These are phyloP conservation scores for Solenopsis invicta DNA, from an alignment of 1,140 invertebrate species.

Conservation along the genomic window DNA sequence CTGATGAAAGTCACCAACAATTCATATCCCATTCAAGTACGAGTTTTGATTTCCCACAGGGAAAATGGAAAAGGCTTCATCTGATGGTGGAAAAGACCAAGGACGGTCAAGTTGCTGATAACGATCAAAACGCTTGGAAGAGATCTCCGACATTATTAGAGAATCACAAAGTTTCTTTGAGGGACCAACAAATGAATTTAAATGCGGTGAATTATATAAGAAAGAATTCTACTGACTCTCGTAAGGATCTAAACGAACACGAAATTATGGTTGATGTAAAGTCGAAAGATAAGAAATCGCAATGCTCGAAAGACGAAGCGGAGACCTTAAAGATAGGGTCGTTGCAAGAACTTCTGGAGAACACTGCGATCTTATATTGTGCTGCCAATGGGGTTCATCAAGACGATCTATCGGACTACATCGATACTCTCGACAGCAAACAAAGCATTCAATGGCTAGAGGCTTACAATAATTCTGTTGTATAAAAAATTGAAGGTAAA, in stretches of 20 bases:
- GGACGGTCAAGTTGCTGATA: neutral
- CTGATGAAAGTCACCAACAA: neutral
- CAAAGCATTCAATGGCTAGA: slow-evolving; percentile 80
- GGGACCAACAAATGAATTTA: neutral
- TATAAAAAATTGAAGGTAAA: slow-evolving; percentile 25
- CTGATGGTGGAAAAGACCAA: slow-evolving; percentile 54
- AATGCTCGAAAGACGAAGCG: neutral
- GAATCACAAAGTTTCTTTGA: slow-evolving; percentile 16
- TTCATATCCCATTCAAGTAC: neutral
- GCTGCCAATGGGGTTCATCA: slow-evolving; percentile 79
- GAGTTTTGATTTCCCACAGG: slow-evolving; percentile 55
- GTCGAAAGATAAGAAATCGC: slow-evolving; percentile 10
- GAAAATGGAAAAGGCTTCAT: slow-evolving; percentile 67
- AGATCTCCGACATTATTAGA: neutral
- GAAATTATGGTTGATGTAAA: slow-evolving; percentile 4
- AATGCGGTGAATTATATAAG: neutral
- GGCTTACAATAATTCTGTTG: slow-evolving; percentile 41
- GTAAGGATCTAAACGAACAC: neutral
- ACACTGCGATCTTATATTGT: slow-evolving; percentile 82
- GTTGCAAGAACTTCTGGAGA: slow-evolving; percentile 78
- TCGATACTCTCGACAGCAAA: slow-evolving; percentile 77
- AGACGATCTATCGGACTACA: slow-evolving; percentile 79
- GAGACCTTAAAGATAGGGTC: slow-evolving; percentile 54
- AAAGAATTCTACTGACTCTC: neutral
- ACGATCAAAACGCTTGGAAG: neutral